These are phyloP conservation scores for Leptopilina syphax DNA, from an alignment of 2,888 invertebrate species.

Conservation along the genomic window DNA sequence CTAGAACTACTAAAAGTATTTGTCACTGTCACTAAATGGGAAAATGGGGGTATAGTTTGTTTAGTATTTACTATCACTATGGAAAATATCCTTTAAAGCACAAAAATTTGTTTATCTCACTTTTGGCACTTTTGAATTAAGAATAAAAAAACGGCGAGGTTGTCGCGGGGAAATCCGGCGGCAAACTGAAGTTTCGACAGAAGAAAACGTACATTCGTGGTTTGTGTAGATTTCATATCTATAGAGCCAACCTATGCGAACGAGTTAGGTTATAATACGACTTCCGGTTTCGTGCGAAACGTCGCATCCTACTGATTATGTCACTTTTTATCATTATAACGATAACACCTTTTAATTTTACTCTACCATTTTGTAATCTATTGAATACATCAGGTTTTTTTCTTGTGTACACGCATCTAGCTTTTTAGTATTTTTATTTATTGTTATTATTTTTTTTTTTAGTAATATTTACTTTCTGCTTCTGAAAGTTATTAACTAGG, in stretches of 20 bases:
- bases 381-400: background rate
- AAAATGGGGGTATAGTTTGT: too few relatives aligned
- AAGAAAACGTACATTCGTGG: slow-evolving; percentile 37
- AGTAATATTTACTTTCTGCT: too few relatives aligned
- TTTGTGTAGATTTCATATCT: slow-evolving; percentile 32
- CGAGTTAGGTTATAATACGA: slow-evolving; percentile 2
- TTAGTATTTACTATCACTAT: too few relatives aligned
- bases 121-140: slow-evolving; percentile 13
- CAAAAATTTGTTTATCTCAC: background rate
- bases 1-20: too few relatives aligned
- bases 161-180: slow-evolving; percentile 28
- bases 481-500: too few relatives aligned
- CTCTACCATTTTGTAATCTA: background rate
- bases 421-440: too few relatives aligned
- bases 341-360: slow-evolving; percentile 29
- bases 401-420: background rate
- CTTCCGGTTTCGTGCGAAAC: slow-evolving; percentile 35
- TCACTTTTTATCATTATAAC: slow-evolving; percentile 22
- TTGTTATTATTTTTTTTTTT: background rate
- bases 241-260: slow-evolving; percentile 23
- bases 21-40: too few relatives aligned
- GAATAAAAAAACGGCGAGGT: background rate
- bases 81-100: too few relatives aligned
- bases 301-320: slow-evolving; percentile 34
- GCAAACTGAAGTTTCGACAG: slow-evolving; percentile 39